These are phyloP conservation scores for Typhlomys cinereus DNA, from an alignment of 2,113 vertebrate species.

Conservation along the genomic window DNA sequence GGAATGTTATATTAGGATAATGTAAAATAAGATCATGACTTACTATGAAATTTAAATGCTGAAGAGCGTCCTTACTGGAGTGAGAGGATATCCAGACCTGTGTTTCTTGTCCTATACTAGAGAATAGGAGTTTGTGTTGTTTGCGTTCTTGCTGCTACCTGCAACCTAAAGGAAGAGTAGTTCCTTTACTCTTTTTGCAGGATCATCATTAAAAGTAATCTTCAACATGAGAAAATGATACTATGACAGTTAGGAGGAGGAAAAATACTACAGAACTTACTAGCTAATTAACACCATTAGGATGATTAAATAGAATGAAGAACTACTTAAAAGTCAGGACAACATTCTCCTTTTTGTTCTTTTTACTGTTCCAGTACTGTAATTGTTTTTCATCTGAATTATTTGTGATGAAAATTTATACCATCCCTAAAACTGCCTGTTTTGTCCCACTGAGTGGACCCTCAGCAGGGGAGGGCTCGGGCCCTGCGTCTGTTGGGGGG, in stretches of 20 bases:
- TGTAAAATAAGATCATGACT: not conserved
- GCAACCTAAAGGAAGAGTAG: not conserved
- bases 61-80: not conserved
- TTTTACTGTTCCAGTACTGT: not conserved
- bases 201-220: constrained; percentile 15
- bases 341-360: not conserved
- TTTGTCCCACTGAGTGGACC: not conserved
- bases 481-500: not conserved
- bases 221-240: constrained; percentile 49
- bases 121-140: not conserved
- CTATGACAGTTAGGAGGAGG: constrained; percentile 39
- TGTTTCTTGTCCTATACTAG: not conserved
- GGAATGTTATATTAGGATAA: not conserved
- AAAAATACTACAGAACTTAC: not conserved
- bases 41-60: not conserved
- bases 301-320: constrained; percentile 50
- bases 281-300: constrained; percentile 46
- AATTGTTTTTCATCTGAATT: constrained; percentile 39
- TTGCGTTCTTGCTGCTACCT: not conserved
- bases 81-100: not conserved
- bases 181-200: constrained; percentile 28
- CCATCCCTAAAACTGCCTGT: not conserved
- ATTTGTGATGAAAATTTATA: not conserved
- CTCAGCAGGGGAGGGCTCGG: not conserved
- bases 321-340: constrained; percentile 33